Conservation (phyloP, 2,113 vertebrate species). For the Centropus unirufus region DNA sequence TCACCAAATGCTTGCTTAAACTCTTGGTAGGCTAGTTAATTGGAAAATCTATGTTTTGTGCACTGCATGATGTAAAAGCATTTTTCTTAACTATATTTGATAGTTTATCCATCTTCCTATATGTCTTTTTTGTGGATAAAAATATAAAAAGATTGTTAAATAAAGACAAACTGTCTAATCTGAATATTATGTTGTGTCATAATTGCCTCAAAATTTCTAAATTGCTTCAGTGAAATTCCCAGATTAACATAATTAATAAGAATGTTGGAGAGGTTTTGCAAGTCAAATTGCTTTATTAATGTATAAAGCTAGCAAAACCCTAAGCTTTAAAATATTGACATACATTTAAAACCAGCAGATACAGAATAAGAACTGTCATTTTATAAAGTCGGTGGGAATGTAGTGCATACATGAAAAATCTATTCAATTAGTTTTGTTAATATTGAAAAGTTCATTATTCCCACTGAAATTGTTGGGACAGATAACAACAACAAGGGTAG, state of each 20-base stretch:
- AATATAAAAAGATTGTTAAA: slow-evolving; percentile 1
- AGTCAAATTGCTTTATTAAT: slow-evolving; percentile 26
- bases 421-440: background rate
- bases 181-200: background rate
- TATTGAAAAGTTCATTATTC: background rate
- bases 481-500: background rate
- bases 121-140: background rate
- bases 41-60: background rate
- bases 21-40: background rate
- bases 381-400: background rate
- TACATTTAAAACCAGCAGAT: background rate
- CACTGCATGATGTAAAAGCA: background rate
- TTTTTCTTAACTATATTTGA: slow-evolving; percentile 45
- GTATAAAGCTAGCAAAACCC: background rate
- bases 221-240: slow-evolving; percentile 29
- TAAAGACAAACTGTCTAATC: slow-evolving; percentile 2
- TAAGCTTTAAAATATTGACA: background rate
- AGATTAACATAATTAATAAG: slow-evolving; percentile 6
- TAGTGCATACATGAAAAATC: background rate
- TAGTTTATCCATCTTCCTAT: background rate
- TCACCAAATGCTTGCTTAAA: background rate
- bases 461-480: background rate
- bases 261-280: background rate
- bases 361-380: background rate
- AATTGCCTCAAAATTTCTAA: slow-evolving; percentile 21